Conservation (phyloP, 1,140 invertebrate species). For the Trichomalopsis sarcophagae region DNA sequence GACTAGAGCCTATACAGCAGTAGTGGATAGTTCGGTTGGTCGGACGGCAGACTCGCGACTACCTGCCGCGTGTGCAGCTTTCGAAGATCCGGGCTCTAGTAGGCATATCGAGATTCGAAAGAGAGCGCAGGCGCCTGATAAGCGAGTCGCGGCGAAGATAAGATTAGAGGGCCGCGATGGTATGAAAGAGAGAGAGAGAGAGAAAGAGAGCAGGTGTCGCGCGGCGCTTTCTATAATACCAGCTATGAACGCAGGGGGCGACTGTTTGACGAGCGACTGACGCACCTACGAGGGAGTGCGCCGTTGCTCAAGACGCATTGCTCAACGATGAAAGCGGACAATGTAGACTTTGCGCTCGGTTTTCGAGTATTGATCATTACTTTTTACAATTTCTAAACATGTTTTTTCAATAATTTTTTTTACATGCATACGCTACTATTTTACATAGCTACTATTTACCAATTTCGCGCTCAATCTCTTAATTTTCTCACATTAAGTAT, state of each 20-base stretch:
- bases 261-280: not conserved
- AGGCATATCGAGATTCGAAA: not conserved
- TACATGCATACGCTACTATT: too few species aligned
- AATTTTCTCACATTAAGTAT: conserved; percentile 36
- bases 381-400: too few species aligned
- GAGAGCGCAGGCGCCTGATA: not conserved
- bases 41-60: not conserved
- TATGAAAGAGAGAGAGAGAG: not conserved
- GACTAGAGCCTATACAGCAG: not conserved
- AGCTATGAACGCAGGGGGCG: not conserved
- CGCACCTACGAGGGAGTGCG: not conserved
- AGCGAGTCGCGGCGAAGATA: not conserved
- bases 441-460: too few species aligned
- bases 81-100: not conserved
- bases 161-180: not conserved
- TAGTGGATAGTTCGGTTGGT: not conserved
- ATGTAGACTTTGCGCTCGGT: too few species aligned
- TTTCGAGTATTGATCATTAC: too few species aligned
- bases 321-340: not conserved
- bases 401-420: too few species aligned
- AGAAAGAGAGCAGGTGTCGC: not conserved
- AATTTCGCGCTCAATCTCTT: not conserved
- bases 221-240: not conserved
- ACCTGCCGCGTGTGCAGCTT: not conserved
- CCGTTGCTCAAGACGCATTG: not conserved